These are phyloP conservation scores for Channa striata DNA, from an alignment of 2,797 vertebrate genomes.

Conservation along the genomic window DNA sequence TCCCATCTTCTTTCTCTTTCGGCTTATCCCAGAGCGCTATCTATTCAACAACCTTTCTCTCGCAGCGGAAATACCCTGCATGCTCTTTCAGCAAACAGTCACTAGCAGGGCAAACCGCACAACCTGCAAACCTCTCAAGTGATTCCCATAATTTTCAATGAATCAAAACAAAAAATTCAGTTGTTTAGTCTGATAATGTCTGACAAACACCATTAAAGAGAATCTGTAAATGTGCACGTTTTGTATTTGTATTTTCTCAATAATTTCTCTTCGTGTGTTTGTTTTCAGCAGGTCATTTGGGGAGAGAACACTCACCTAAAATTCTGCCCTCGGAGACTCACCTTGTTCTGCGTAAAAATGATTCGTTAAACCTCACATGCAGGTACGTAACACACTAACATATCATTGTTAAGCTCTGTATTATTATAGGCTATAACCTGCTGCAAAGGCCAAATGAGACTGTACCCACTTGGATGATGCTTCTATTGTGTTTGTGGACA, in stretches of 20 bases:
- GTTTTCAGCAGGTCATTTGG: constrained; percentile 72
- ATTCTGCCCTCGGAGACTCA: constrained; percentile 63
- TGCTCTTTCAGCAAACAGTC: constrained; percentile 38
- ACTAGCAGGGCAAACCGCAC: constrained; percentile 41
- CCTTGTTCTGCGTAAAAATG: constrained; percentile 60
- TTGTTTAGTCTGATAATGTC: constrained; percentile 11
- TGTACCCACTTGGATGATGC: too few species aligned
- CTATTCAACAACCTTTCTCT: constrained; percentile 42
- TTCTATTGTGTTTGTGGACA: too few species aligned
- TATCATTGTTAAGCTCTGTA: too few species aligned
- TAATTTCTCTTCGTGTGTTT: constrained; percentile 31
- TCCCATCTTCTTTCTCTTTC: constrained; percentile 29
- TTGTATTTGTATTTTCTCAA: not conserved
- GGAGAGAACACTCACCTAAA: constrained; percentile 46
- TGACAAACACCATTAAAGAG: not conserved
- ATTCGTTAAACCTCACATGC: constrained; percentile 77
- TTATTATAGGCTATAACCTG: too few species aligned
- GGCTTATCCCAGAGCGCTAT: constrained; percentile 35
- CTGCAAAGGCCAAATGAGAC: too few species aligned
- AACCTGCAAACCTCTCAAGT: constrained; percentile 28
- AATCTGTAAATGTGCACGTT: constrained; percentile 18
- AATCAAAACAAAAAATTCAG: not conserved
- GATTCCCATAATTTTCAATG: constrained; percentile 33
- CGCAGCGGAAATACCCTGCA: constrained; percentile 48
- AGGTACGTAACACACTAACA: constrained; percentile 71